Percentiles rank a stretch among this genome's conserved stretches.
phyloP scores from a whole-genome alignment of 2,797 vertebrate genomes.

The Odontamblyopus rebecca region DNA sequence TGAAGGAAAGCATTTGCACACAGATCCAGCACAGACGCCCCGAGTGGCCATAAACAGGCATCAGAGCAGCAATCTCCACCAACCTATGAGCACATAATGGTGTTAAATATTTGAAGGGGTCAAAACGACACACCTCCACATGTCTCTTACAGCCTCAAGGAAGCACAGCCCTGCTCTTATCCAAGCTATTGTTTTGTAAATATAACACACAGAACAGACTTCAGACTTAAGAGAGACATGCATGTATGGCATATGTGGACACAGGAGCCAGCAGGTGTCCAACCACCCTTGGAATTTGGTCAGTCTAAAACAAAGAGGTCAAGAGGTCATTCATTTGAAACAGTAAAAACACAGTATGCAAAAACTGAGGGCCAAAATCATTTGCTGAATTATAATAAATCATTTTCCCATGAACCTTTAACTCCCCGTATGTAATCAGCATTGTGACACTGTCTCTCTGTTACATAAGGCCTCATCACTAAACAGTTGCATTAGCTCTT shows the following conservation, averaged over 20 bases:
- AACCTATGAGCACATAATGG: slow-evolving; percentile 29
- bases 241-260: background rate
- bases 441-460: background rate
- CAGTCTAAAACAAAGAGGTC: background rate
- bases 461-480: background rate
- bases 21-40: slow-evolving; percentile 42
- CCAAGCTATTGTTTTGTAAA: background rate
- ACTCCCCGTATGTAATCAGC: too few species aligned
- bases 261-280: background rate
- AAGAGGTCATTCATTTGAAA: background rate
- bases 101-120: slow-evolving; percentile 52
- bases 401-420: background rate
- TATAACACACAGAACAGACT: background rate
- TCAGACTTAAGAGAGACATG: background rate
- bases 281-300: background rate
- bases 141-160: background rate
- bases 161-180: background rate
- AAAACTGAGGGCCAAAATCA: background rate
- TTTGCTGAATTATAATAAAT: background rate
- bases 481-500: slow-evolving; percentile 4
- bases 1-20: slow-evolving; percentile 31
- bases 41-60: slow-evolving; percentile 33
- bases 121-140: slow-evolving; percentile 32
- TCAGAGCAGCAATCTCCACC: slow-evolving; percentile 41
- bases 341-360: background rate